A percentile compares a stretch with the other conserved stretches of the same genome.
These are phyloP conservation scores for Dryocosmus kuriphilus DNA, from an alignment of 2,888 invertebrate genomes.

Conservation along the genomic window DNA sequence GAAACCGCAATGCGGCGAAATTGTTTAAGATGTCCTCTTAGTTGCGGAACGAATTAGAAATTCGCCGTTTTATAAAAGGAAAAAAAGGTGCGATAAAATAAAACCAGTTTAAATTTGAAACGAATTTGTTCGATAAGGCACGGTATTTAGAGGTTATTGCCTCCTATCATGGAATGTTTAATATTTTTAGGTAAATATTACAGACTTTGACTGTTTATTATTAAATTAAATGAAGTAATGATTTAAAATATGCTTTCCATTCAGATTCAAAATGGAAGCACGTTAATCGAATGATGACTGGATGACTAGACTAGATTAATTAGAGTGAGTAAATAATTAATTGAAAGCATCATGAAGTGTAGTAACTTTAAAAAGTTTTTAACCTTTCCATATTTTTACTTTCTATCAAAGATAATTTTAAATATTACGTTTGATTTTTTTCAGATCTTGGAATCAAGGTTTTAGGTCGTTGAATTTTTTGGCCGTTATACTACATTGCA, in stretches of 20 bases:
- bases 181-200: background rate
- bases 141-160: background rate
- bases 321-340: background rate
- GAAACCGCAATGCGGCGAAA: conserved; percentile 38
- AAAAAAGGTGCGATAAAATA: background rate
- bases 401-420: background rate
- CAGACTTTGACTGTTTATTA: background rate
- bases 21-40: conserved; percentile 6
- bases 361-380: background rate
- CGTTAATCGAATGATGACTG: background rate
- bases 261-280: background rate
- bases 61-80: background rate
- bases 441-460: no score
- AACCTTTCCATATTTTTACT: background rate
- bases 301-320: background rate
- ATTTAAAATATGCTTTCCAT: background rate
- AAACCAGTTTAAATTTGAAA: background rate
- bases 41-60: conserved; percentile 10
- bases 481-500: no score
- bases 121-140: background rate
- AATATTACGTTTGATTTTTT: no score
- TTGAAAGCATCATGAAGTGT: background rate
- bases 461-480: no score
- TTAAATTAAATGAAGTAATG: background rate
- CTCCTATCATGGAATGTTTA: background rate